Evolutionary conservation across 23 tunicate genomes (phyloP).

Genomic region (Ciona savignyi): DNA sequence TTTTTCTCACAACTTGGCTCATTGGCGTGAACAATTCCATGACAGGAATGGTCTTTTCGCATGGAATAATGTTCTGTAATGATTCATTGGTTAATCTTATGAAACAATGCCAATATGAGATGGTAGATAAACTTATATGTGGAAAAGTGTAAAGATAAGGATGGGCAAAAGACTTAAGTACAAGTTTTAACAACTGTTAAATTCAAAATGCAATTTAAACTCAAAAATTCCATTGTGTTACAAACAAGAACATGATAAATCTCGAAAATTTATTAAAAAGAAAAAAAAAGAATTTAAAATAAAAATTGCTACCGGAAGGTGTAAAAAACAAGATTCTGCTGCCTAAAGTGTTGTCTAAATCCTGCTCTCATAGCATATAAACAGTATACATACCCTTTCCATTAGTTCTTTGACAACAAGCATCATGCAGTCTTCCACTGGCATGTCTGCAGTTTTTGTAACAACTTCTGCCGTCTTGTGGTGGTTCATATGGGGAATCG

Average conservation of each 20-base stretch:
- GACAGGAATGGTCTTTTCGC: slow-evolving; percentile 46
- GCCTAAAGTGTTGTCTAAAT: too few relatives aligned
- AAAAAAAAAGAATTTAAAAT: background rate
- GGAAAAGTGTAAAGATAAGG: too few relatives aligned
- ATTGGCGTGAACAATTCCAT: slow-evolving; percentile 70
- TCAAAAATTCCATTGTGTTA: background rate
- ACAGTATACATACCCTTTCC: slow-evolving; percentile 47
- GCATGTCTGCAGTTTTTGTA: slow-evolving; percentile 77
- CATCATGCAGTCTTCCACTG: slow-evolving; percentile 88
- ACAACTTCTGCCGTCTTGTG: slow-evolving; percentile 85
- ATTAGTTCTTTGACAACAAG: slow-evolving; percentile 63
- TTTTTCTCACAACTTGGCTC: slow-evolving; percentile 17
- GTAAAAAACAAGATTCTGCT: too few relatives aligned
- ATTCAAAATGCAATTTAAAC: too few relatives aligned
- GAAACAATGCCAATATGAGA: too few relatives aligned
- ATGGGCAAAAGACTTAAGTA: too few relatives aligned
- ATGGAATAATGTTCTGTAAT: slow-evolving; percentile 78
- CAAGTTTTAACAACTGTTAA: too few relatives aligned
- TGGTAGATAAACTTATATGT: too few relatives aligned
- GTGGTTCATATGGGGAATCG: slow-evolving; percentile 98
- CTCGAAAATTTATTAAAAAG: background rate
- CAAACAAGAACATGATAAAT: background rate
- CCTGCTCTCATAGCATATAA: too few relatives aligned
- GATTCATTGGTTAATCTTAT: too few relatives aligned
- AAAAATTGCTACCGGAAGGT: too few relatives aligned